Evolutionary conservation across 1,140 invertebrate genomes (phyloP).

Genomic region (Camponotus vicinus): DNA sequence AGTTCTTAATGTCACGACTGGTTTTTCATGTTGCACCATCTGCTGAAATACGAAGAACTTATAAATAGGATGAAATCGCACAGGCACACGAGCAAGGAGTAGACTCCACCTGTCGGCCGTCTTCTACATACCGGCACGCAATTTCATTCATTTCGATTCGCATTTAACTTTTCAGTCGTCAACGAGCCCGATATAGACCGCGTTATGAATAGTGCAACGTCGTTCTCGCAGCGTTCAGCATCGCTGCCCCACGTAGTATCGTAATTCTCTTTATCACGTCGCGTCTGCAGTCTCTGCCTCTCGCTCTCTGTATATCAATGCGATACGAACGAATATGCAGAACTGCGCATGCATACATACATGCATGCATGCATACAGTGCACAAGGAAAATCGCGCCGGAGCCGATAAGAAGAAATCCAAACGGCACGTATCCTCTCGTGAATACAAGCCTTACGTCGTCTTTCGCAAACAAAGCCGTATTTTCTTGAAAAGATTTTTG

Average conservation of each 20-base stretch:
- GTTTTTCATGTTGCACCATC: neutral
- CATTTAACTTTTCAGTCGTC: conserved; percentile 46
- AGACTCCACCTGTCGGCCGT: conserved; percentile 40
- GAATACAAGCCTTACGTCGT: conserved; percentile 1
- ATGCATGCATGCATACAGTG: neutral
- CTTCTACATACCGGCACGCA: conserved; percentile 49
- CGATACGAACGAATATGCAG: conserved; percentile 34
- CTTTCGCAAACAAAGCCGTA: conserved; percentile 19
- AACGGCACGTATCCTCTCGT: conserved; percentile 26
- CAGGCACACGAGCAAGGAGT: neutral
- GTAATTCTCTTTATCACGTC: conserved; percentile 62
- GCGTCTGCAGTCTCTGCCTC: conserved; percentile 39
- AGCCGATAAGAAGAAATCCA: conserved; percentile 57
- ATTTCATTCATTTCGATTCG: conserved; percentile 52
- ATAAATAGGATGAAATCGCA: conserved; percentile 32
- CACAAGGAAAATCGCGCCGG: conserved; percentile 42
- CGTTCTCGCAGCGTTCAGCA: conserved; percentile 34
- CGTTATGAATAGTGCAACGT: conserved; percentile 56
- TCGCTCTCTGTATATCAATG: conserved; percentile 57
- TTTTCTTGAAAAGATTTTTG: neutral
- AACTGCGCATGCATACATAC: conserved; percentile 10
- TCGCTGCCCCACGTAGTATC: conserved; percentile 50
- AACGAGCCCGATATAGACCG: conserved; percentile 43
- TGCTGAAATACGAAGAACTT: neutral
- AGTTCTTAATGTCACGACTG: neutral